Conservation (phyloP, 2,888 invertebrate genomes). For the Halictus ligatus region DNA sequence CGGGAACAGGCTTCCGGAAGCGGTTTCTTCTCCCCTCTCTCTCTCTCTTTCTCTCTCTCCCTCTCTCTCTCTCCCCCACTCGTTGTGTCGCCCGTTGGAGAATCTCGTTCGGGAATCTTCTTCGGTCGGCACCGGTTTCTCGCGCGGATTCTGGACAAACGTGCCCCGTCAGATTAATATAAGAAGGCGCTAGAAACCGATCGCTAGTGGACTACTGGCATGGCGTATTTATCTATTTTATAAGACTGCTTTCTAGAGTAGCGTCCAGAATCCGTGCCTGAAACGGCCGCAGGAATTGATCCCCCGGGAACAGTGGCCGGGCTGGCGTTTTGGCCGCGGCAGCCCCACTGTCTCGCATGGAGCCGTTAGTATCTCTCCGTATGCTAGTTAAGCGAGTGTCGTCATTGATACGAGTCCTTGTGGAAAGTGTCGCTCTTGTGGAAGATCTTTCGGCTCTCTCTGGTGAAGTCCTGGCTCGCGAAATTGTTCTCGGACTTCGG, state of each 20-base stretch:
- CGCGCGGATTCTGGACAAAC: conserved; percentile 59
- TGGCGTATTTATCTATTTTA: conserved; percentile 63
- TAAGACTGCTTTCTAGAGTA: conserved; percentile 67
- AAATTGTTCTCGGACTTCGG: conserved; percentile 95
- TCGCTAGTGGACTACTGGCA: conserved; percentile 71
- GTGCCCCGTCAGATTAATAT: conserved; percentile 68
- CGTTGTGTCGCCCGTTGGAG: conserved; percentile 56
- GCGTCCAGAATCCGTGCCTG: conserved; percentile 61
- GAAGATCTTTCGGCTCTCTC: conserved; percentile 86
- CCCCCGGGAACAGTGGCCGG: conserved; percentile 38
- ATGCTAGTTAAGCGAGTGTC: conserved; percentile 89
- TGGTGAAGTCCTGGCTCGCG: conserved; percentile 87
- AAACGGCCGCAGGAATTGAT: conserved; percentile 49
- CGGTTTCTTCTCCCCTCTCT: background rate
- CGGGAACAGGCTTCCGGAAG: background rate
- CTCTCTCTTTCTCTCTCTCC: background rate
- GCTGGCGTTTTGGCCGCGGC: background rate
- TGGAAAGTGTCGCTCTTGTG: conserved; percentile 93
- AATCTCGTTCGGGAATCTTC: background rate
- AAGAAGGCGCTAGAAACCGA: conserved; percentile 73
- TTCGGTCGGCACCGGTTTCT: conserved; percentile 45
- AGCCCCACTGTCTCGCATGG: conserved; percentile 60
- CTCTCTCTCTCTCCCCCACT: too few species aligned
- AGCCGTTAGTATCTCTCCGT: conserved; percentile 82
- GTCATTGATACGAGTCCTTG: conserved; percentile 90